Evolutionary conservation across 2,888 invertebrate species (phyloP), one percentile per base, ranked within the genome.

Genomic region (Glaucopsyche alexis): DNA sequence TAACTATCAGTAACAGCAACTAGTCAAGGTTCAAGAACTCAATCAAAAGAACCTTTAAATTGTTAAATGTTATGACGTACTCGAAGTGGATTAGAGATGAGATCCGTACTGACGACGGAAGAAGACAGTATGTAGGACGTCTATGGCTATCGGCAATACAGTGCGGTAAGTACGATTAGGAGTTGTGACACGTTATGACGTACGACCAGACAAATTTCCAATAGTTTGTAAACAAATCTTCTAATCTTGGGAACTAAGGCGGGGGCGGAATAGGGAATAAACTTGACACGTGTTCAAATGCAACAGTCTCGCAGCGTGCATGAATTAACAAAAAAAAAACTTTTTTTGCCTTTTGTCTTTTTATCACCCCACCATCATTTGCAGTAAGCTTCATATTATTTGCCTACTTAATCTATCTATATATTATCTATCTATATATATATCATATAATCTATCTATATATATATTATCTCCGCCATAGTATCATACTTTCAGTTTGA

Each of bases 241-340:
- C 55, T 19, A 55, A 55, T 55, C 55, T 16, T 55, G 19, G 55
- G 19, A 55, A 19, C 4, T 11, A 19, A 55, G 55, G 19, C 19
- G 19, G 55, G 16, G 19, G 42, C 55, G 19, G 55, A 55, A 55
- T 55, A 19, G 11, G 19, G 19, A 55, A 9, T 55, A 55, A 55
- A 52, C 16, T 19, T 19, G 19, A 55, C 55, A 55, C 55, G 11
- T 55, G 55, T 55, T 52, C 19, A 55, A 55, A 55, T 55, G 55
- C 19, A 19, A 11, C 19, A 55, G 9, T 11, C 55, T 55, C 11
- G 55, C 9, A 16, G 52, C 52, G 52, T 52, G 52, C 55, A 11
- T 11, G 11, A 55, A 16, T 19, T 19, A 55, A 55, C 9, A 42
- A 42, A 42, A 8, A 42, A 40, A 42, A 55, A 19, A 19, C 11